Evolutionary conservation across 2,797 vertebrate species (phyloP).

Genomic region (Loriculus beryllinus): DNA sequence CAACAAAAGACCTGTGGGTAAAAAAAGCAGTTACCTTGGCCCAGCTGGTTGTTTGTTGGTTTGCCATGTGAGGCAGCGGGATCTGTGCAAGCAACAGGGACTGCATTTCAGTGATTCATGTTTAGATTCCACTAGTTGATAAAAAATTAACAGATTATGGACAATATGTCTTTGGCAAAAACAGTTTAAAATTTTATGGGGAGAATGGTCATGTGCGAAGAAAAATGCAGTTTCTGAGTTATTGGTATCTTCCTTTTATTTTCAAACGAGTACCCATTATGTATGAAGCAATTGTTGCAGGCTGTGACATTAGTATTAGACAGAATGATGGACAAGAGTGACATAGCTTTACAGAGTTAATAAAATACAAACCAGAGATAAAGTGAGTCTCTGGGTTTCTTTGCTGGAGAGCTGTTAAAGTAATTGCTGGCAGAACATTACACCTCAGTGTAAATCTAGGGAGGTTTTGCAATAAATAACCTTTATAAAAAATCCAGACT

Average conservation of each 20-base stretch:
- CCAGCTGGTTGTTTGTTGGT: background rate
- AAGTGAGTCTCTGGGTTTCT: background rate
- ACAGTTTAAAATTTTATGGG: background rate
- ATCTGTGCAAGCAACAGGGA: background rate
- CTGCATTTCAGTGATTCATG: background rate
- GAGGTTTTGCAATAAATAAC: slow-evolving; percentile 47
- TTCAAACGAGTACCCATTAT: background rate
- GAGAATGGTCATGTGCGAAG: background rate
- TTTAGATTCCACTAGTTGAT: background rate
- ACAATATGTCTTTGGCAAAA: background rate
- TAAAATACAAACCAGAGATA: slow-evolving; percentile 31
- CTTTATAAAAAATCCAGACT: slow-evolving; percentile 17
- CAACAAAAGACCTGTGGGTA: background rate
- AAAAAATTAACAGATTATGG: background rate
- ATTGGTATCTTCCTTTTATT: background rate
- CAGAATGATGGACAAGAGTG: background rate
- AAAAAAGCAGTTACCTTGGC: background rate
- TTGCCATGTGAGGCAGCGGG: background rate
- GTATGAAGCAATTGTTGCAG: slow-evolving; percentile 20
- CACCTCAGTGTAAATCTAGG: slow-evolving; percentile 30
- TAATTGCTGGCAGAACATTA: slow-evolving; percentile 38
- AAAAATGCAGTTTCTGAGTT: background rate
- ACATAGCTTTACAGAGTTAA: slow-evolving; percentile 22
- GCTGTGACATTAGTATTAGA: slow-evolving; percentile 18
- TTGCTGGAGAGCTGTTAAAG: slow-evolving; percentile 50